A percentile compares a stretch with the other conserved stretches of the same genome.
These are phyloP conservation scores for Smutsia temminckii DNA, from an alignment of 2,797 vertebrate genomes.

Conservation along the genomic window DNA sequence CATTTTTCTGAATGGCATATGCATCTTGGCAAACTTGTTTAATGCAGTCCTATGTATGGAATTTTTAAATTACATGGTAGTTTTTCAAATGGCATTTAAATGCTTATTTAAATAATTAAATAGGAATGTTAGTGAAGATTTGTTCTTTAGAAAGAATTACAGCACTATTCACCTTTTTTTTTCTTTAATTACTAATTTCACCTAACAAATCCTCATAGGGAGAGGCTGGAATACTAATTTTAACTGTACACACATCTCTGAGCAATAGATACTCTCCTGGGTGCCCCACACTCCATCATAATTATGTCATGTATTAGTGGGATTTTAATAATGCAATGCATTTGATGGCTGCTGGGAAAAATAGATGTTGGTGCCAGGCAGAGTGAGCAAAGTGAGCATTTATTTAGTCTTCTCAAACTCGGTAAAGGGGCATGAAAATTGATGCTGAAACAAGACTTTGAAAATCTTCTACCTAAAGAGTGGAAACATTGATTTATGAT, in stretches of 20 bases:
- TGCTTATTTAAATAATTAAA: slow-evolving; percentile 82
- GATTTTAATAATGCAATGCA: slow-evolving; percentile 65
- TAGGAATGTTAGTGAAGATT: slow-evolving; percentile 64
- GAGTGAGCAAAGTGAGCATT: background rate
- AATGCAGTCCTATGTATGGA: slow-evolving; percentile 58
- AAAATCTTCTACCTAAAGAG: too few relatives aligned
- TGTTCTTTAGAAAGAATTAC: slow-evolving; percentile 78
- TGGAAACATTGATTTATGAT: background rate
- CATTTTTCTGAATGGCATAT: slow-evolving; percentile 68
- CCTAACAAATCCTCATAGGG: slow-evolving; percentile 34
- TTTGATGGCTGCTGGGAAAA: background rate
- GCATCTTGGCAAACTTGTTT: slow-evolving; percentile 74
- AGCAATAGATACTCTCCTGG: slow-evolving; percentile 49
- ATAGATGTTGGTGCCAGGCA: background rate
- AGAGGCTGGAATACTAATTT: slow-evolving; percentile 68
- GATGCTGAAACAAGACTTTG: background rate
- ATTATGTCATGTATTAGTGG: slow-evolving; percentile 56
- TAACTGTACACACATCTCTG: slow-evolving; percentile 37
- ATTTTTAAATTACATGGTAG: slow-evolving; percentile 69
- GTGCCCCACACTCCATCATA: slow-evolving; percentile 45
- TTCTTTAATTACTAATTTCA: slow-evolving; percentile 68
- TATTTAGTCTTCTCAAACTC: background rate
- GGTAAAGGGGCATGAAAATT: too few relatives aligned
- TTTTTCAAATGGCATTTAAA: slow-evolving; percentile 79
- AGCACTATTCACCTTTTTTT: slow-evolving; percentile 48